Conservation (phyloP, 2,797 vertebrate genomes). For the Periophthalmus magnuspinnatus region DNA sequence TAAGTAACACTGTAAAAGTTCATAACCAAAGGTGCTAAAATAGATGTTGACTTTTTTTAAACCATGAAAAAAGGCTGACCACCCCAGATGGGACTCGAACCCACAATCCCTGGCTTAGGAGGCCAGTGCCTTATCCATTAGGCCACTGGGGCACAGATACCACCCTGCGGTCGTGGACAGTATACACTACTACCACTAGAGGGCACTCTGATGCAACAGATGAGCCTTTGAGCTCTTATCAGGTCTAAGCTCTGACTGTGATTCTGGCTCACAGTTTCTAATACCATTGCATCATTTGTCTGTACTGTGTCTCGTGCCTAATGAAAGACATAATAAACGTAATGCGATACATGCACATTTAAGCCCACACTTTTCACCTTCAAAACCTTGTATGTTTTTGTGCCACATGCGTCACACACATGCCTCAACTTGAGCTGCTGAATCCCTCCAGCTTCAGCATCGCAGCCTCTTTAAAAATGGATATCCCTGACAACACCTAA, state of each 20-base stretch:
- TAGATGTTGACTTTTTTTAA: conserved; percentile 3
- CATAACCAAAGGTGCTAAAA: background rate
- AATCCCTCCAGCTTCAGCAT: conserved; percentile 24
- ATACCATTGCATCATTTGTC: conserved; percentile 6
- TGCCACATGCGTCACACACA: conserved; percentile 35
- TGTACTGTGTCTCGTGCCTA: conserved; percentile 2
- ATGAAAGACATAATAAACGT: background rate
- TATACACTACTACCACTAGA: conserved; percentile 20
- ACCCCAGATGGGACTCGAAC: conserved; percentile 73
- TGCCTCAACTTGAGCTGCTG: conserved; percentile 21
- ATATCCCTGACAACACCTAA: conserved; percentile 61
- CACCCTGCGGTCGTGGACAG: background rate
- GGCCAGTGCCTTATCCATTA: conserved; percentile 76
- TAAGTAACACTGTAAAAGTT: background rate
- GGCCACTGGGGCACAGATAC: conserved; percentile 48
- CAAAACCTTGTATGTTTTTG: conserved; percentile 10
- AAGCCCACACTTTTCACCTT: background rate
- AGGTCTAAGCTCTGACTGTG: background rate
- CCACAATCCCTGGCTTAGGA: conserved; percentile 75
- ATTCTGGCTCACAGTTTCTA: background rate
- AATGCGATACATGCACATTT: background rate
- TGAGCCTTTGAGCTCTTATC: background rate
- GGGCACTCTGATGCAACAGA: conserved; percentile 50
- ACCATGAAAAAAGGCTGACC: background rate
- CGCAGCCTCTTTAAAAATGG: conserved; percentile 59